A percentile compares a stretch with the other conserved stretches of the same genome.
Conservation (phyloP, 2,797 vertebrate genomes). For the Varecia variegata region DNA sequence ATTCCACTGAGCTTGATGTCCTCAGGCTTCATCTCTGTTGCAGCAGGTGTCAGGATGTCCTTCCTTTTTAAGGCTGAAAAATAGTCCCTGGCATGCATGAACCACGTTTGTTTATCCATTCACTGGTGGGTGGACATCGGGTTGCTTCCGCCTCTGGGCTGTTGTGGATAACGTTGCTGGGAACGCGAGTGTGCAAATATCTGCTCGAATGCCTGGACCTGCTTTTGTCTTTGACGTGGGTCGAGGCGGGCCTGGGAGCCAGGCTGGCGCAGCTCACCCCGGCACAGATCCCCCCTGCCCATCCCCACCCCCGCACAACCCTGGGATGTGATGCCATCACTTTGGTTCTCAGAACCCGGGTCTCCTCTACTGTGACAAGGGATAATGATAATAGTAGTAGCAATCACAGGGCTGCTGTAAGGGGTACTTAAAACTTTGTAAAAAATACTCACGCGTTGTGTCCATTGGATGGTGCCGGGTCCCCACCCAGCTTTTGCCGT, state of each 20-base stretch:
- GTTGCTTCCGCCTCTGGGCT: neutral
- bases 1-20: neutral
- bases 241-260: neutral
- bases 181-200: neutral
- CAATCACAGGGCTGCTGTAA: neutral
- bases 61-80: neutral
- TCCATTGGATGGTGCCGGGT: neutral
- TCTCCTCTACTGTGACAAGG: neutral
- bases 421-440: neutral
- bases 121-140: neutral
- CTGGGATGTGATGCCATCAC: too few species aligned
- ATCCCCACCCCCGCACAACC: too few species aligned
- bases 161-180: neutral
- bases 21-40: neutral
- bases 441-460: neutral
- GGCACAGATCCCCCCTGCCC: too few species aligned
- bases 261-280: neutral
- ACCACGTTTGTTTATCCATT: neutral
- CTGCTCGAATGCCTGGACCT: neutral
- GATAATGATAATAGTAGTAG: neutral
- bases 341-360: neutral
- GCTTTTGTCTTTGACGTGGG: neutral
- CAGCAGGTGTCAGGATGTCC: neutral
- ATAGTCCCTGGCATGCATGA: accelerated
- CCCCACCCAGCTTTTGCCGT: neutral